These are phyloP conservation scores for Hoplostethus atlanticus DNA, from an alignment of 2,797 vertebrate species.

Conservation along the genomic window DNA sequence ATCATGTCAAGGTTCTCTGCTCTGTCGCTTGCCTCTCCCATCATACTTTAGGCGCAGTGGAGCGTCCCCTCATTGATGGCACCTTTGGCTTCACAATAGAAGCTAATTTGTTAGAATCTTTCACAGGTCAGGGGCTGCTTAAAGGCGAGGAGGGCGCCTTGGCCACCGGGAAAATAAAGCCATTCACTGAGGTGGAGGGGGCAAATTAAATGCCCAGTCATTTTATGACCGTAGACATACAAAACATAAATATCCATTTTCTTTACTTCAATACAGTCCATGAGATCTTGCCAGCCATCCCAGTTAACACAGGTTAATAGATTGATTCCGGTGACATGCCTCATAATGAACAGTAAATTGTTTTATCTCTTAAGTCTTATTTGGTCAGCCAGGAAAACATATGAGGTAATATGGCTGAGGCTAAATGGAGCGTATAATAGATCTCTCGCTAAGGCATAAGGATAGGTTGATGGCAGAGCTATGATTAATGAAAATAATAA, in stretches of 20 bases:
- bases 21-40: slow-evolving; percentile 92
- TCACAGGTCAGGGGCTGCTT: slow-evolving; percentile 98
- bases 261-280: slow-evolving; percentile 79
- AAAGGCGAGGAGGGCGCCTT: slow-evolving; percentile 91
- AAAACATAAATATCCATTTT: slow-evolving; percentile 89
- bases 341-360: slow-evolving; percentile 99
- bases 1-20: slow-evolving; percentile 94
- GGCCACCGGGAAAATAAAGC: slow-evolving; percentile 96
- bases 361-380: slow-evolving; percentile 99
- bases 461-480: slow-evolving; percentile 95
- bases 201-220: slow-evolving; percentile 96
- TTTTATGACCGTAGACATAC: slow-evolving; percentile 91
- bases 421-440: slow-evolving; percentile 99
- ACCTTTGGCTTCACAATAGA: slow-evolving; percentile 99
- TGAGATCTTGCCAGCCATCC: slow-evolving; percentile 91
- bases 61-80: slow-evolving; percentile 98
- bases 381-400: slow-evolving; percentile 99
- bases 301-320: slow-evolving; percentile 99
- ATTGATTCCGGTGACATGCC: slow-evolving; percentile 99
- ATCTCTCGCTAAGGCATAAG: slow-evolving; percentile 99
- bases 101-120: slow-evolving; percentile 99
- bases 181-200: slow-evolving; percentile 88
- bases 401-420: slow-evolving; percentile 99
- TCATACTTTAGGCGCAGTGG: slow-evolving; percentile 98
- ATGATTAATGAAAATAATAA: slow-evolving; percentile 99